Evolutionary conservation across 2,797 vertebrate genomes (phyloP), one percentile per base, ranked within the genome.

Genomic region (Artibeus jamaicensis): DNA sequence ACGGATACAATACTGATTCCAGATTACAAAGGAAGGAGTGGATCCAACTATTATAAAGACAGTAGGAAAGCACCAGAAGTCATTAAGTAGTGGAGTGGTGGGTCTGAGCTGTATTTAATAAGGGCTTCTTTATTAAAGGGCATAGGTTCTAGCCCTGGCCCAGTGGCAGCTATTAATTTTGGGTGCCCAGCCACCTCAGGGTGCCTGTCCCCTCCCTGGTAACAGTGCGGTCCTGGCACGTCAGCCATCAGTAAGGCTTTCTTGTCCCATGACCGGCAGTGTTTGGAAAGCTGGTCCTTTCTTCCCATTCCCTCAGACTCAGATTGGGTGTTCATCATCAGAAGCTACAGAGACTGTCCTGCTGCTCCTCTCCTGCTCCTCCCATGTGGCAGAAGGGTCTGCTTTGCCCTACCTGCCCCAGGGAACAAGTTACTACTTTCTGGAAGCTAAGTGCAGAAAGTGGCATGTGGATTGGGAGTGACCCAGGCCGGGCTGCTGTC

Each of bases 101-200:
- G 32, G 55, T 88, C 46, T n/a, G 32, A 59, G 44, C 26, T 42
- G 15, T n/a, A 48, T 37, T 53, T 74, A 68, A 42, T 15, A 42
- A 74, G 79, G 84, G 16, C 22, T 37, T 15, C 65, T 62, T 86
- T 89, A 50, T 22, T 89, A 67, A 89, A 78, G 11, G n/a, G 42
- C n/a, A 42, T 2, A 24, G 57, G 34, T 46, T 81, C 44, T 67
- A 57, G 29, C 22, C 12, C 10, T 59, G 55, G 22, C 9, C 15
- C 14, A 46, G 2, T 6, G 32, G 19, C 32, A 87, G 71, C 42
- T 62, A 9, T 77, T 86, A 68, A 34, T 77, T 24, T 86, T 59
- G 37, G 48, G 70, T 9, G 29, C 9, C 44, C 46, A 67, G 62
- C 71, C 50, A 26, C 46, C 4, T 24, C 11, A 76, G 83, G 29